Evolutionary conservation across 2,888 invertebrate species (phyloP), one percentile per base, ranked within the genome.

Genomic region (Artemia sinica): DNA sequence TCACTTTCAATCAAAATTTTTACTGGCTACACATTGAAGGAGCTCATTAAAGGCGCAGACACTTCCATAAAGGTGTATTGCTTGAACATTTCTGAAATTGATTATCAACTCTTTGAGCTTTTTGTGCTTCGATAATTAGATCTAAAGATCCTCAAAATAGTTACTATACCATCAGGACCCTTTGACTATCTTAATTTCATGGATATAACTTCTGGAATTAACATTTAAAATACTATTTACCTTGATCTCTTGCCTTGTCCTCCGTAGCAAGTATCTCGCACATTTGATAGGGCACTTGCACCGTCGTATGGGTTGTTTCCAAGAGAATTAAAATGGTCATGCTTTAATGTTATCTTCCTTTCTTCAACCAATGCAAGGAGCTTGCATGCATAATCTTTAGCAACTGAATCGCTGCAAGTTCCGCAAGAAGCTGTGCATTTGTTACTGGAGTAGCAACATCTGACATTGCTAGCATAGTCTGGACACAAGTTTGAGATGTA

Each of bases 291-390:
- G 66, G 70, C 68, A 12, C 69, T 70, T n/a, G 72, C 72, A 14
- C 72, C 72, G 63, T 72, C 72, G 67, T 71, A 72, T 12, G 72
- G 72, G 18, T 68, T 67, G 63, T 72, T 72, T 8, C 72, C 72
- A 18, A 18, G 58, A 6, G 51, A 7, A 52, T 72, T 65, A 50
- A 71, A 72, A 51, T 72, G 72, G 13, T 71, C 70, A 4, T 65
- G 65, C 58, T 72, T 71, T 41, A 72, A 58, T 8, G 14, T 11
- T 12, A 72, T 69, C 49, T 72, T 50, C 0, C 72, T 67, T 12
- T 66, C 48, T 51, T 72, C 72, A 67, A 68, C 66, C 70, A 71
- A 70, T 12, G 67, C 69, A 65, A 72, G 49, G 41, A 72, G 65
- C 18, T 69, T 66, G 67, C 72, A 72, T 6, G 72, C 72, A 14